A percentile compares a stretch with the other conserved stretches of the same genome.
Evolutionary conservation across 2,888 invertebrate species (phyloP).

Genomic region (Lasioglossum pauxillum): DNA sequence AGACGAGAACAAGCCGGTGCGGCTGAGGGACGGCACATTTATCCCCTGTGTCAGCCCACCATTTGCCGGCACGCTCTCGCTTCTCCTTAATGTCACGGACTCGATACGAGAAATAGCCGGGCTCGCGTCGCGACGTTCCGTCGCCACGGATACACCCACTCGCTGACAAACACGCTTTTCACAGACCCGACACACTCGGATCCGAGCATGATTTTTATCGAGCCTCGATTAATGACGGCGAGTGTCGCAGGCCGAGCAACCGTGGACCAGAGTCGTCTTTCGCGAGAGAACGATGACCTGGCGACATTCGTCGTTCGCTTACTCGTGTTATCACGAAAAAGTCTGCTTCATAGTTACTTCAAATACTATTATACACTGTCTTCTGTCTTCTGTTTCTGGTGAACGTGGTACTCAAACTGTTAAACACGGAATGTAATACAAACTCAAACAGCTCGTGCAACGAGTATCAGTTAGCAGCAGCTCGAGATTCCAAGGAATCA

Average conservation of each 20-base stretch:
- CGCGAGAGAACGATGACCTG: not conserved
- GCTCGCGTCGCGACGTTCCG: constrained; percentile 25
- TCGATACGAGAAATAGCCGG: constrained; percentile 23
- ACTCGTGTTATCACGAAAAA: not conserved
- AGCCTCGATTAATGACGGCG: constrained; percentile 46
- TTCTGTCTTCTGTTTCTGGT: not conserved
- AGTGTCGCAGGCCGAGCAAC: not conserved
- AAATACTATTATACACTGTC: not conserved
- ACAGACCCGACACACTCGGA: constrained; percentile 59
- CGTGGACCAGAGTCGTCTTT: not conserved
- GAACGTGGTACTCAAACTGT: not conserved
- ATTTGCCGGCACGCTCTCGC: constrained; percentile 61
- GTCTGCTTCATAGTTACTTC: not conserved
- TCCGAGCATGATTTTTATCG: constrained; percentile 48
- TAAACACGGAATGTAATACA: not conserved
- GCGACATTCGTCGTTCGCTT: not conserved
- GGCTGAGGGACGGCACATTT: constrained; percentile 37
- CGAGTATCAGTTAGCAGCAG: not conserved
- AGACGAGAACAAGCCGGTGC: constrained; percentile 43
- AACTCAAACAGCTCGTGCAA: not conserved
- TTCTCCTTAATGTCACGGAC: constrained; percentile 69
- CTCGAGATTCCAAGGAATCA: no score
- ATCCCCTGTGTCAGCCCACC: constrained; percentile 62
- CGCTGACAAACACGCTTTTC: not conserved
- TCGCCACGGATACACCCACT: constrained; percentile 22